Base-by-base conservation (phyloP, 2,113 vertebrate species). In the Pelecanoides urinatrix region DNA sequence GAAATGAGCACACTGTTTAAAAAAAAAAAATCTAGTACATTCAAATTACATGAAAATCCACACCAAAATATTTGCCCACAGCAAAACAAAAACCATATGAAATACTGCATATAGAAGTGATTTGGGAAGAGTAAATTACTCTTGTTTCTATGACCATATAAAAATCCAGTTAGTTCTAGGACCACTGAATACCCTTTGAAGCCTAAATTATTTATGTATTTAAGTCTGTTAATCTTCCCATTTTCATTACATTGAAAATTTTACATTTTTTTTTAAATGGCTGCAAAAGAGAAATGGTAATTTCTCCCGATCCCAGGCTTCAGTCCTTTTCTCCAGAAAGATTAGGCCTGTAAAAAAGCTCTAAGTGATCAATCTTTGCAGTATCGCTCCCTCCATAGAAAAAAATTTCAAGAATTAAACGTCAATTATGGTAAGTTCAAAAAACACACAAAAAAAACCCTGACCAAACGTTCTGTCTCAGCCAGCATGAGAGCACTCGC, bases 401-500 rank as follows among this genome's bases (percentile, higher is more conserved):
- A 53, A 42, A 62, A 71, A 18, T 8, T 30, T 77, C 45, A 90
- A 86, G 59, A 95, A 72, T 55, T 52, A 85, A 94, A 65, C 40
- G 86, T 23, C 40, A 92, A 56, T 94, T 92, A 76, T 3, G 34
- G 2, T 23, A 94, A 85, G 21, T 23, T 45, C 71, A 78, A 82
- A 76, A 59, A 73, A 34, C 2, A 49, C 11, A n/a, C 5, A 34
- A 5, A 42, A 6, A 42, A 32, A 3, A 0, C 17, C 18, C 14
- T 59, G 67, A 78, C 23, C 22, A 52, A 84, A 53, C 6, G 6
- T 68, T 66, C 47, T 53, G 30, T 61, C 61, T 91, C 3, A 53
- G 30, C 17, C 4, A 61, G 30, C 19, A 21, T 23, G 44, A 42
- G 29, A 94, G n/a, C 90, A 88, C 77, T 93, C 59, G 61, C 17